phyloP scores from a whole-genome alignment of 2,888 invertebrate genomes.

The Oligia latruncula region DNA sequence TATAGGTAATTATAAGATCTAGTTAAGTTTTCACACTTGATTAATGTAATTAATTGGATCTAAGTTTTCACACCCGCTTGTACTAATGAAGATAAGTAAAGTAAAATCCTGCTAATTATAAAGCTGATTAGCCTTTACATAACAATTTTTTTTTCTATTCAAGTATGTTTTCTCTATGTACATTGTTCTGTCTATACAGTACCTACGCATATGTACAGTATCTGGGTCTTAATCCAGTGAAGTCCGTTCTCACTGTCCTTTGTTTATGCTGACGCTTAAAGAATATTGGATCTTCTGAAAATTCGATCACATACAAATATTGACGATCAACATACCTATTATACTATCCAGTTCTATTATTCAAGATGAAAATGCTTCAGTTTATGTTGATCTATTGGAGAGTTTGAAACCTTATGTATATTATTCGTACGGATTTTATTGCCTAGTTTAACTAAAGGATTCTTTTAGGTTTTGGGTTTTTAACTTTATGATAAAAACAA shows the following conservation, averaged over 20 bases:
- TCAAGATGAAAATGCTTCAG: conserved; percentile 20
- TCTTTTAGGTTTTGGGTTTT: not conserved
- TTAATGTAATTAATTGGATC: not conserved
- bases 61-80: not conserved
- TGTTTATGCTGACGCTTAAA: conserved; percentile 61
- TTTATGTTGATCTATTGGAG: conserved; percentile 24
- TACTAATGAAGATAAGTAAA: not conserved
- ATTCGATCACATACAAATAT: conserved; percentile 63
- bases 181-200: not conserved
- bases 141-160: not conserved
- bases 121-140: not conserved
- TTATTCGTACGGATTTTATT: conserved; percentile 26
- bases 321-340: conserved; percentile 51
- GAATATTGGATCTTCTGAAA: conserved; percentile 61
- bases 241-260: conserved; percentile 41
- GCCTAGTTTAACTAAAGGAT: not conserved
- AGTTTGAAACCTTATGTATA: conserved; percentile 2
- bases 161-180: not conserved
- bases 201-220: not conserved
- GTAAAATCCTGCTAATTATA: not conserved
- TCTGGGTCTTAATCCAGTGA: conserved; percentile 27
- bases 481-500: not conserved
- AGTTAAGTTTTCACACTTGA: conserved; percentile 1
- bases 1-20: conserved; percentile 1
- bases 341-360: conserved; percentile 26